These are phyloP conservation scores for Clarias batrachus DNA, from an alignment of 2,113 vertebrate species.

Conservation along the genomic window DNA sequence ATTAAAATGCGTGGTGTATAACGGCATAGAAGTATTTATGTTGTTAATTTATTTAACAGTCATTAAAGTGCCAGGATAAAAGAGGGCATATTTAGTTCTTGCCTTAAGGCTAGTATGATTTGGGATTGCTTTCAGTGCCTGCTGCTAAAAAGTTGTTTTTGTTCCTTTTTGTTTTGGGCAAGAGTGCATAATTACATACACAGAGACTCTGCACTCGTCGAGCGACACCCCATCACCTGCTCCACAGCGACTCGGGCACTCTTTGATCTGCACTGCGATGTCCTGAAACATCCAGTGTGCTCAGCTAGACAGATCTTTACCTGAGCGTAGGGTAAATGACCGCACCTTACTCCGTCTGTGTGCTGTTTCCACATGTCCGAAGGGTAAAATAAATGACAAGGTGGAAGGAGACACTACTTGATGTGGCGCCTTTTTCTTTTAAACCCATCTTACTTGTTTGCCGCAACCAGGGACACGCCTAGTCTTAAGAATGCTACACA, in stretches of 20 bases:
- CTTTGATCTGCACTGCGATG: constrained; percentile 49
- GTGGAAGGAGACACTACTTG: constrained; percentile 48
- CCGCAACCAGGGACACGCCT: constrained; percentile 29
- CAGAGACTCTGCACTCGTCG: constrained; percentile 12
- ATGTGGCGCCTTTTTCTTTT: constrained; percentile 53
- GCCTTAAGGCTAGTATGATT: background rate
- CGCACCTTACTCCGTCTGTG: constrained; percentile 40
- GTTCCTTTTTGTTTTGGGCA: constrained; percentile 55
- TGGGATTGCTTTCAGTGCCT: background rate
- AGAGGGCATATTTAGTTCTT: background rate
- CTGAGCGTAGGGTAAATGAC: constrained; percentile 50
- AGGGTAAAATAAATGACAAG: constrained; percentile 36
- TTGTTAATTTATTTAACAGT: background rate
- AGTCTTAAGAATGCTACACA: constrained; percentile 52
- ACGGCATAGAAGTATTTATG: background rate
- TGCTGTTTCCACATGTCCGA: constrained; percentile 55
- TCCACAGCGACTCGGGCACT: constrained; percentile 12
- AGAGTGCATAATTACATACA: constrained; percentile 59
- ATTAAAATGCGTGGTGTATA: background rate
- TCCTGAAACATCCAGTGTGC: constrained; percentile 34
- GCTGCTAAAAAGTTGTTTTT: constrained; percentile 29
- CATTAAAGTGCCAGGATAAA: background rate
- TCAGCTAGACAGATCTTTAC: constrained; percentile 55
- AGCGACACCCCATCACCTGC: constrained; percentile 54
- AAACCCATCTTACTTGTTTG: constrained; percentile 39